These are phyloP conservation scores for Formica exsecta DNA, from an alignment of 1,140 invertebrate species.

Conservation along the genomic window DNA sequence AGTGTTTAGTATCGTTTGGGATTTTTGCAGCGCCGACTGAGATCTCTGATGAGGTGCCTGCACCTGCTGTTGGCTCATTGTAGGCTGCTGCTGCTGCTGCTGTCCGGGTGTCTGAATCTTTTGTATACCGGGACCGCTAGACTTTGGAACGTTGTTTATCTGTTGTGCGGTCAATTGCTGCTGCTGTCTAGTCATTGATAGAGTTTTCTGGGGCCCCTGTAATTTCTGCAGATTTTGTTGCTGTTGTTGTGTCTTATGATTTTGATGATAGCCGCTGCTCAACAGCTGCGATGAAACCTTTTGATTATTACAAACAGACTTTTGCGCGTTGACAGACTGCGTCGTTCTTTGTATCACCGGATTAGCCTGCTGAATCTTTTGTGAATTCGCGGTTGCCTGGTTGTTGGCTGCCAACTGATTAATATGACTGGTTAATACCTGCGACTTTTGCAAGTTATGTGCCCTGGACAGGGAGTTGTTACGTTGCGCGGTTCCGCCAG, in stretches of 20 bases:
- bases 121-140: constrained; percentile 80
- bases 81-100: constrained; percentile 19
- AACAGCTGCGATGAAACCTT: constrained; percentile 64
- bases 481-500: constrained; percentile 58
- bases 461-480: constrained; percentile 74
- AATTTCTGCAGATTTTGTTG: constrained; percentile 74
- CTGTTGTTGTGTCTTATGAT: constrained; percentile 76
- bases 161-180: constrained; percentile 47
- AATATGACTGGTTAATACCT: constrained; percentile 54
- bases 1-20: constrained; percentile 73
- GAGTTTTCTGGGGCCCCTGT: constrained; percentile 70
- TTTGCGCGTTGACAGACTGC: constrained; percentile 65
- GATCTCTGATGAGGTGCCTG: constrained; percentile 68
- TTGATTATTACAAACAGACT: constrained; percentile 76
- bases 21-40: constrained; percentile 76
- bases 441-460: constrained; percentile 70
- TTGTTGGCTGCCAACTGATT: constrained; percentile 76
- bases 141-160: constrained; percentile 77
- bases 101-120: constrained; percentile 76
- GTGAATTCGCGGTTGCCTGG: constrained; percentile 75
- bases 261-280: constrained; percentile 64
- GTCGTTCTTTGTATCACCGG: constrained; percentile 72
- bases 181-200: constrained; percentile 70
- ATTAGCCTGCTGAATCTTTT: constrained; percentile 75
- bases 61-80: constrained; percentile 59